Percentiles rank a stretch among this genome's conserved stretches.
Conservation (phyloP, 2,113 vertebrate genomes). For the Orcinus orca region DNA sequence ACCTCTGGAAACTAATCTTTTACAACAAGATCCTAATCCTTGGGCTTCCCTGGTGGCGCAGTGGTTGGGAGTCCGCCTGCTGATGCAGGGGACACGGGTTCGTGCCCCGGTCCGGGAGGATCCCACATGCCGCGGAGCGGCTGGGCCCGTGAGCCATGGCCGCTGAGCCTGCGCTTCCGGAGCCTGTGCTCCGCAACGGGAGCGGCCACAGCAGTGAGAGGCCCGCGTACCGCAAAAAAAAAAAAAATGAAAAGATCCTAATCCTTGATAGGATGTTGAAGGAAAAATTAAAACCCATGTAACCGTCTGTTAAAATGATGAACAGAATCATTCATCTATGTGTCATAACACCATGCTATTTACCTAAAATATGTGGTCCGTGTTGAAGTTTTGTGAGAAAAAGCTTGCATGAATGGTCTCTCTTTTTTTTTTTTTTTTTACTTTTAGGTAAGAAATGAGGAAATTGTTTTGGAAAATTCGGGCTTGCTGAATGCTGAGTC, state of each 20-base stretch:
- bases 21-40: not conserved
- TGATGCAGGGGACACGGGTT: too few relatives aligned
- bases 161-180: too few relatives aligned
- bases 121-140: too few relatives aligned
- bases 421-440: not conserved
- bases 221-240: too few relatives aligned
- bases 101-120: too few relatives aligned
- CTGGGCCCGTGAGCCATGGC: too few relatives aligned
- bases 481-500: not conserved
- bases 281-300: not conserved
- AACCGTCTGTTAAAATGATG: not conserved
- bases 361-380: not conserved
- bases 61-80: too few relatives aligned
- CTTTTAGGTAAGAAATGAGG: not conserved
- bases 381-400: not conserved
- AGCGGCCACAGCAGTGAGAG: too few relatives aligned
- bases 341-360: not conserved
- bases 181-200: too few relatives aligned
- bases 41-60: not conserved
- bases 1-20: not conserved
- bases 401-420: not conserved
- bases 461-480: not conserved
- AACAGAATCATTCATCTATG: not conserved
- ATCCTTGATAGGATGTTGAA: not conserved
- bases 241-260: not conserved